Percentiles rank a stretch among this genome's conserved stretches.
Evolutionary conservation across 2,113 vertebrate species (phyloP).

Genomic region (Collichthys lucidus): DNA sequence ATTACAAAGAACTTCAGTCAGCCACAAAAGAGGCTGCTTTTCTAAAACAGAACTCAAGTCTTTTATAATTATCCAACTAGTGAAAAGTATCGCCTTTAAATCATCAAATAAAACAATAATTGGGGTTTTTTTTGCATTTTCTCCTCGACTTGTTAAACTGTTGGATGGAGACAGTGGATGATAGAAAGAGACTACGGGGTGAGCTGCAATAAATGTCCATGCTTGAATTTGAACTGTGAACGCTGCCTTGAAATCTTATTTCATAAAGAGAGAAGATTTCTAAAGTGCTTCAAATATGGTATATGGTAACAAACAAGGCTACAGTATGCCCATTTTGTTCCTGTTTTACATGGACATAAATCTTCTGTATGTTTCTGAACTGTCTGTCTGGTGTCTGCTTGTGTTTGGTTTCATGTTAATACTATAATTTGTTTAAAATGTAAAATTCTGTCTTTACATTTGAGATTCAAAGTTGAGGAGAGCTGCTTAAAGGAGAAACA

Average conservation of each 20-base stretch:
- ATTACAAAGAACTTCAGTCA: too few relatives aligned
- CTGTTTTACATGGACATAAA: not conserved
- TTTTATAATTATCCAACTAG: not conserved
- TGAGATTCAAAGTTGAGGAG: conserved; percentile 65
- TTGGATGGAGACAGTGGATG: not conserved
- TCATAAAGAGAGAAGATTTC: too few relatives aligned
- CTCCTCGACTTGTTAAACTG: too few relatives aligned
- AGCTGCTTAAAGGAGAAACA: not conserved
- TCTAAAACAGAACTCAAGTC: not conserved
- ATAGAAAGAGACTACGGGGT: not conserved
- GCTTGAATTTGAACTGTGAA: not conserved
- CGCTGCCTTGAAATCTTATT: too few relatives aligned
- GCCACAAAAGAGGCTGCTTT: too few relatives aligned
- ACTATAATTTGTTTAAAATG: conserved; percentile 68
- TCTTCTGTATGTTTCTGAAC: not conserved
- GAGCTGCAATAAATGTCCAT: not conserved
- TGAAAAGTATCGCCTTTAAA: not conserved
- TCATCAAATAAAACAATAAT: not conserved
- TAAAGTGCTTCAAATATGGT: too few relatives aligned
- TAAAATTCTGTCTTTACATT: conserved; percentile 59
- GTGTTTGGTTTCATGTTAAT: conserved; percentile 64
- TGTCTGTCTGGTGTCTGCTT: not conserved
- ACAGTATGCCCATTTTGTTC: not conserved
- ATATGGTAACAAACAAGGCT: not conserved
- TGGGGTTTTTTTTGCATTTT: not conserved